Conservation (phyloP, 2,797 vertebrate species). For the Darevskia nairensis region DNA sequence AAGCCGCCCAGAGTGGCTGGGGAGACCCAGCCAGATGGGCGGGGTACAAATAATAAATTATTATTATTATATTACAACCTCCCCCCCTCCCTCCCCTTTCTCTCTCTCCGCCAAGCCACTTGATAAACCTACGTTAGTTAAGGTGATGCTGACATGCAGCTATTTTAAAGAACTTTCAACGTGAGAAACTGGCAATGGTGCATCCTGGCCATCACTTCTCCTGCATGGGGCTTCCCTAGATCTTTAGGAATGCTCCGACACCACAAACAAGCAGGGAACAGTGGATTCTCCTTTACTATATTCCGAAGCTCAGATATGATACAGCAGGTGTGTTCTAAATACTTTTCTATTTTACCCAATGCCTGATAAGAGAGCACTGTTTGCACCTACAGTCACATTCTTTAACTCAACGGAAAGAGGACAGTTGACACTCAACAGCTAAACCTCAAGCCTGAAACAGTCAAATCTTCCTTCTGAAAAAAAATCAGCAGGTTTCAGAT, state of each 20-base stretch:
- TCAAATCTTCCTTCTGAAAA: not conserved
- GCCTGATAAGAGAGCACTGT: too few relatives aligned
- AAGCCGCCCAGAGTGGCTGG: too few relatives aligned
- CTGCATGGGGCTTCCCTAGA: not conserved
- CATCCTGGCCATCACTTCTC: too few relatives aligned
- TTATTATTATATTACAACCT: not conserved
- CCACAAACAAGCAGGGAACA: not conserved
- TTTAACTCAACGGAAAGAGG: not conserved
- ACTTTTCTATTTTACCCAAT: not conserved
- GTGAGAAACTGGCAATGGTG: not conserved
- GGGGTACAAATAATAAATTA: too few relatives aligned
- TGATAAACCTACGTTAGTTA: not conserved
- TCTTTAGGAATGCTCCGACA: too few relatives aligned
- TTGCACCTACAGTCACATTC: not conserved
- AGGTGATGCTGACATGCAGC: not conserved
- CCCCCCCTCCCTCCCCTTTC: too few relatives aligned
- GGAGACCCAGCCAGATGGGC: too few relatives aligned
- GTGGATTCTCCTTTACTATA: not conserved
- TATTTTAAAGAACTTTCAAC: not conserved
- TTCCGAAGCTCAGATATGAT: not conserved
- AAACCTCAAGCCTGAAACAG: not conserved
- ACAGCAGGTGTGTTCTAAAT: not conserved
- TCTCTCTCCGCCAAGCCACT: not conserved
- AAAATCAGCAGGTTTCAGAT: not conserved
- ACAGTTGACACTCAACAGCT: accelerated